Conservation (phyloP, 2,113 vertebrate genomes). For the Osmerus eperlanus region DNA sequence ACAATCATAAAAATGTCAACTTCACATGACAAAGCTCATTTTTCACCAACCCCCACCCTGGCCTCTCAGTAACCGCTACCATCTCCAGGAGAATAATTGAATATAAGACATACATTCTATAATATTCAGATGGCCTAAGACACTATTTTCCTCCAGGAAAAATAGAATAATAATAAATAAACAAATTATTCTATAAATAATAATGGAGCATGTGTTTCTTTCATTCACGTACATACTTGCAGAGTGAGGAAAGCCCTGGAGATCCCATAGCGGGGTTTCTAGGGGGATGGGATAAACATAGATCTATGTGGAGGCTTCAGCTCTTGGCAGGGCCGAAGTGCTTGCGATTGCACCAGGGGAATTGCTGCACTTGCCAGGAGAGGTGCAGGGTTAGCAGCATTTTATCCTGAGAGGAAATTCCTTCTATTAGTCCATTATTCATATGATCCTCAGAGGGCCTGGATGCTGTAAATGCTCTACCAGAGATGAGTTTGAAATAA, state of each 20-base stretch:
- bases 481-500: conserved; percentile 55
- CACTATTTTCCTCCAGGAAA: conserved; percentile 52
- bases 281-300: conserved; percentile 59
- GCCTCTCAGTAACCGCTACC: conserved; percentile 25
- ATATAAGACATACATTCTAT: conserved; percentile 44
- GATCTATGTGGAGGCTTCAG: conserved; percentile 49
- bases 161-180: conserved; percentile 65
- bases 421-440: conserved; percentile 71
- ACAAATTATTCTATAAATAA: conserved; percentile 73
- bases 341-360: conserved; percentile 47
- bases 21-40: conserved; percentile 62
- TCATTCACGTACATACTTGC: conserved; percentile 54
- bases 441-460: conserved; percentile 56
- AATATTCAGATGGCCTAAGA: conserved; percentile 40
- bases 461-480: conserved; percentile 64
- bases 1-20: conserved; percentile 66
- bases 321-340: conserved; percentile 42
- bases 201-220: conserved; percentile 65
- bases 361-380: conserved; percentile 54
- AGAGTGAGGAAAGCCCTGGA: conserved; percentile 50
- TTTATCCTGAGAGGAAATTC: conserved; percentile 70
- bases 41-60: conserved; percentile 44
- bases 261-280: conserved; percentile 61
- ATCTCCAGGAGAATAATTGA: conserved; percentile 46
- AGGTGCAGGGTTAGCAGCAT: conserved; percentile 68